These are phyloP conservation scores for Luehdorfia chinensis DNA, from an alignment of 1,140 invertebrate genomes.

Conservation along the genomic window DNA sequence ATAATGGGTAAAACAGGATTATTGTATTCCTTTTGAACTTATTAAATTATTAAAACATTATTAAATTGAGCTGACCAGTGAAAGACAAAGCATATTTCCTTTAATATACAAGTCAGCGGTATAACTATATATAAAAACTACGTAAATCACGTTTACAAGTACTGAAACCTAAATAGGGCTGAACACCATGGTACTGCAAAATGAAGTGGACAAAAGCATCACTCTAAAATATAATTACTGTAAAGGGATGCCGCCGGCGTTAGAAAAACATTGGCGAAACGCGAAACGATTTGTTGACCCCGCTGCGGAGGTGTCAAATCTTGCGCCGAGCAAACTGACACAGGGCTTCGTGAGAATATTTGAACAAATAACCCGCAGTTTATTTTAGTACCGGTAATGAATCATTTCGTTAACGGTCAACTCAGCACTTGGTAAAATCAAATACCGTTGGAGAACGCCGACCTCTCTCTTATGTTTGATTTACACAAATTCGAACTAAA, in stretches of 20 bases:
- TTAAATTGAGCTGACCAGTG: too few species aligned
- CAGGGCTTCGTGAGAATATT: slow-evolving; percentile 63
- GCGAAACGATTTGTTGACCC: slow-evolving; percentile 58
- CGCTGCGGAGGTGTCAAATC: slow-evolving; percentile 59
- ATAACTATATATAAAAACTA: slow-evolving; percentile 20
- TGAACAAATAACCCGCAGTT: slow-evolving; percentile 65
- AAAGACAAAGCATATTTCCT: too few species aligned
- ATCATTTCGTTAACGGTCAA: slow-evolving; percentile 68
- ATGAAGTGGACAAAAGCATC: slow-evolving; percentile 25
- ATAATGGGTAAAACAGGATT: too few species aligned
- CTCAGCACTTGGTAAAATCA: slow-evolving; percentile 53
- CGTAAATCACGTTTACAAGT: slow-evolving; percentile 5
- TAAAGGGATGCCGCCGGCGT: slow-evolving; percentile 32
- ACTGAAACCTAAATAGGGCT: slow-evolving; percentile 17
- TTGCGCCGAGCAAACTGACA: slow-evolving; percentile 58
- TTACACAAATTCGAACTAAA: slow-evolving; percentile 39
- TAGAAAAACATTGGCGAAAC: slow-evolving; percentile 51
- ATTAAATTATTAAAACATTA: too few species aligned
- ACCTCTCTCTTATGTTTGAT: slow-evolving; percentile 38
- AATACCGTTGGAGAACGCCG: slow-evolving; percentile 44
- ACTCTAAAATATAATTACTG: slow-evolving; percentile 30
- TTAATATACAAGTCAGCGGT: too few species aligned
- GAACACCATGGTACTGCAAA: slow-evolving; percentile 20
- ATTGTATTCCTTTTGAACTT: too few species aligned
- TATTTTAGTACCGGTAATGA: slow-evolving; percentile 67